phyloP scores from a whole-genome alignment of 23 tunicate species.

The Trididemnum nubilum region DNA sequence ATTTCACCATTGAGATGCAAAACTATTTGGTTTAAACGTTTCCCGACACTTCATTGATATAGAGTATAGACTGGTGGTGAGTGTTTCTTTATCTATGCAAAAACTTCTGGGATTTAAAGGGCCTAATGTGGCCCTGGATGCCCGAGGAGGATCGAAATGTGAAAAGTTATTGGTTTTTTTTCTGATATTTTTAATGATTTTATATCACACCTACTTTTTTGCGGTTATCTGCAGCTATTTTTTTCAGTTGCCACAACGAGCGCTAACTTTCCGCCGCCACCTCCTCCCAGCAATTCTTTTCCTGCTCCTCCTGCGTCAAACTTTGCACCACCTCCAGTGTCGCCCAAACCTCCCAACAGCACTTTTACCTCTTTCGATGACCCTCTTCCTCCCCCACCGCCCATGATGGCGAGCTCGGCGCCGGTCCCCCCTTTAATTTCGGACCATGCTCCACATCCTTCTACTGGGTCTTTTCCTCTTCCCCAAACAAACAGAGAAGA shows the following conservation, averaged over 20 bases:
- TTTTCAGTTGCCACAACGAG: not conserved
- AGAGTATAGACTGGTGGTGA: too few species aligned
- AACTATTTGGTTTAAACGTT: too few species aligned
- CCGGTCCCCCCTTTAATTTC: not conserved
- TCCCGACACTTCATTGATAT: too few species aligned
- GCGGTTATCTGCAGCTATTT: too few species aligned
- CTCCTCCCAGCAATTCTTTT: constrained; percentile 2
- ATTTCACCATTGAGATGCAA: too few species aligned
- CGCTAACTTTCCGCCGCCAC: constrained; percentile 8
- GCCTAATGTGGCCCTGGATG: too few species aligned
- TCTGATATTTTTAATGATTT: too few species aligned
- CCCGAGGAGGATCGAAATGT: too few species aligned
- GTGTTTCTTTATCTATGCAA: too few species aligned
- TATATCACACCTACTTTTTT: too few species aligned
- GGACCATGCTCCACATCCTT: not conserved
- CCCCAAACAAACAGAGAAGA: not conserved
- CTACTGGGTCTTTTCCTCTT: not conserved
- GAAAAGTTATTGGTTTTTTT: too few species aligned
- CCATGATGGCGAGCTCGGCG: not conserved
- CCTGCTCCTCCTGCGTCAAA: constrained; percentile 2
- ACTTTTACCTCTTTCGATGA: constrained; percentile 21
- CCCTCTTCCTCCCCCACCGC: constrained; percentile 31
- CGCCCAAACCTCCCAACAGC: not conserved
- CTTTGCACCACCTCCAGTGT: not conserved
- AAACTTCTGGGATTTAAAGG: too few species aligned